These are phyloP conservation scores for Euphysa ruthae DNA, from an alignment of 30 jellyfish, hydroid and myxozoan genomes.

Conservation along the genomic window DNA sequence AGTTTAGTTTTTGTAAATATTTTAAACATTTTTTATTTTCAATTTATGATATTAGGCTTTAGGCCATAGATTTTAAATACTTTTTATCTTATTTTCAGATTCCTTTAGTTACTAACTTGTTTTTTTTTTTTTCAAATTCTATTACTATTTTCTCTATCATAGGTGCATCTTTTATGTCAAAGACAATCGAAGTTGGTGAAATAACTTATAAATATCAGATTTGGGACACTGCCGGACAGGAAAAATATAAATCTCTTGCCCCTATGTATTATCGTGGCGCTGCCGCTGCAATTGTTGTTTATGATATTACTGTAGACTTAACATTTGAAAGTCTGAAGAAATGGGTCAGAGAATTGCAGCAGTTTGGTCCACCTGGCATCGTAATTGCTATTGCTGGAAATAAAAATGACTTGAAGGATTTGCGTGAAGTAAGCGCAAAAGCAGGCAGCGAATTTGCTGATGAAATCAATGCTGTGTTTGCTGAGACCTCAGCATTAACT, in stretches of 20 bases:
- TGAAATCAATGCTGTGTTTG: constrained; percentile 63
- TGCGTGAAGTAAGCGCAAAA: constrained; percentile 52
- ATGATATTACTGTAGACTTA: constrained; percentile 53
- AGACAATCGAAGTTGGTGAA: constrained; percentile 43
- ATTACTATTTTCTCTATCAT: too few species aligned
- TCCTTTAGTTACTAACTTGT: neutral
- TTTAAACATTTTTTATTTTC: too few species aligned
- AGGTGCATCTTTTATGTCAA: constrained; percentile 91
- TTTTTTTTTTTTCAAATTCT: too few species aligned
- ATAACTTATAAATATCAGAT: constrained; percentile 61
- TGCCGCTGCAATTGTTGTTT: constrained; percentile 84
- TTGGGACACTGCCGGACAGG: constrained; percentile 99
- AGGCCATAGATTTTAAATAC: too few species aligned
- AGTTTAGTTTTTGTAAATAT: too few species aligned
- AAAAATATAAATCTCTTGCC: constrained; percentile 74
- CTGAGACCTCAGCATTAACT: constrained; percentile 76
- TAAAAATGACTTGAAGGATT: constrained; percentile 59
- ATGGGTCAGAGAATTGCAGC: constrained; percentile 73
- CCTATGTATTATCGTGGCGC: constrained; percentile 95
- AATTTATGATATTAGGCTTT: too few species aligned
- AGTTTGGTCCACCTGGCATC: constrained; percentile 73
- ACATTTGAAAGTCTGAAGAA: constrained; percentile 52
- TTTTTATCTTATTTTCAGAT: too few species aligned
- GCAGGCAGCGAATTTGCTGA: constrained; percentile 62
- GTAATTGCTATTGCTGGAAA: constrained; percentile 77